Conservation (phyloP, 2,888 invertebrate genomes). For the Phania funesta region DNA sequence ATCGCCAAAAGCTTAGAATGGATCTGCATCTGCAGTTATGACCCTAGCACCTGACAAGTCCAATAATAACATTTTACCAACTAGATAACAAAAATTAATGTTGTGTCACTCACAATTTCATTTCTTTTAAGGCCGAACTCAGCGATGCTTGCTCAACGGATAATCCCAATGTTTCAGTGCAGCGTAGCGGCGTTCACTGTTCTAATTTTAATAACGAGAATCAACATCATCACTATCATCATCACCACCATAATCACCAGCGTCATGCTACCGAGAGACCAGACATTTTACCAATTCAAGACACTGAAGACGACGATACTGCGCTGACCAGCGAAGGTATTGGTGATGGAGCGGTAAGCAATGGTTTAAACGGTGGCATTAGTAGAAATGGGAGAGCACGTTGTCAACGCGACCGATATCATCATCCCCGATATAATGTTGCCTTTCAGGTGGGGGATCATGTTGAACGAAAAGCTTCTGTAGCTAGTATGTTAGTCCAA, state of each 20-base stretch:
- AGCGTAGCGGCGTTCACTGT: constrained; percentile 38
- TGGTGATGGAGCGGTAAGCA: background rate
- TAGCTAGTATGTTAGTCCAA: constrained; percentile 77
- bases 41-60: no score
- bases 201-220: constrained; percentile 49
- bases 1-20: no score
- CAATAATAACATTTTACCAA: no score
- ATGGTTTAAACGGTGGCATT: background rate
- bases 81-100: no score
- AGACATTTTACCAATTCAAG: constrained; percentile 78
- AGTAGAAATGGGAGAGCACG: constrained; percentile 28
- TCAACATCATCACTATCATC: constrained; percentile 57
- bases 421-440: constrained; percentile 58
- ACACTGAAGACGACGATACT: constrained; percentile 71
- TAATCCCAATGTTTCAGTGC: constrained; percentile 8
- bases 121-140: constrained; percentile 47
- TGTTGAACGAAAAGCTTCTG: constrained; percentile 79
- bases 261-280: constrained; percentile 75
- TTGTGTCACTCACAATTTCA: background rate
- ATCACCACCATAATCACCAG: constrained; percentile 68
- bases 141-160: constrained; percentile 48
- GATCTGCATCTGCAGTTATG: no score
- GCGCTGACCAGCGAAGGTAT: constrained; percentile 25
- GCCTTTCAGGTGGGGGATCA: constrained; percentile 77
- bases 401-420: constrained; percentile 47